Evolutionary conservation across 2,888 invertebrate genomes (phyloP).

Genomic region (Cerastis leucographa): DNA sequence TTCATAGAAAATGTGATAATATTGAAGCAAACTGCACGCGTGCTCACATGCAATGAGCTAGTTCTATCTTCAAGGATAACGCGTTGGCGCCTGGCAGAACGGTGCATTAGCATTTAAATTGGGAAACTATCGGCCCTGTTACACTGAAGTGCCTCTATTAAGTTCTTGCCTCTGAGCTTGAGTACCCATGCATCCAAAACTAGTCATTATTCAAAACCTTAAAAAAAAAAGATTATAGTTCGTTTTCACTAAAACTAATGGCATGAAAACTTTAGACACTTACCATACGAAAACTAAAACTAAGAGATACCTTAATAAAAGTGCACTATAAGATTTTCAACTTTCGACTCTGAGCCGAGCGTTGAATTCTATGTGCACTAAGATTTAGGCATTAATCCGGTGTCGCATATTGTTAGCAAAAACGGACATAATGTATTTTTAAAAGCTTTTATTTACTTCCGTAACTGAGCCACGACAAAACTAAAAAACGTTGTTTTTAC

Average conservation of each 20-base stretch:
- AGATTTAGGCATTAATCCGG: neutral
- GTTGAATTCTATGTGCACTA: neutral
- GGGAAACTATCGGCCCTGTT: constrained; percentile 64
- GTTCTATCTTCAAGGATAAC: constrained; percentile 77
- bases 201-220: constrained; percentile 14
- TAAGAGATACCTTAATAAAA: neutral
- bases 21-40: constrained; percentile 45
- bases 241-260: neutral
- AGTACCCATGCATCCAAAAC: constrained; percentile 23
- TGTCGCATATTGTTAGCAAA: neutral
- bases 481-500: no score
- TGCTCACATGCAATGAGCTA: constrained; percentile 76
- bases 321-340: neutral
- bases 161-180: constrained; percentile 29
- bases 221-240: neutral
- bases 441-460: no score
- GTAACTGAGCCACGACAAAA: neutral
- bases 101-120: constrained; percentile 84
- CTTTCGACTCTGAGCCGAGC: neutral
- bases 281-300: no score
- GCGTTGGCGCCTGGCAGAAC: constrained; percentile 73
- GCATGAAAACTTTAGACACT: no score
- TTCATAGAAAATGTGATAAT: constrained; percentile 42
- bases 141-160: constrained; percentile 56
- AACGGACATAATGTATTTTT: neutral